A percentile compares a stretch with the other conserved stretches of the same genome.
These are phyloP conservation scores for Aethina tumida DNA, from an alignment of 1,140 invertebrate genomes.

Conservation along the genomic window DNA sequence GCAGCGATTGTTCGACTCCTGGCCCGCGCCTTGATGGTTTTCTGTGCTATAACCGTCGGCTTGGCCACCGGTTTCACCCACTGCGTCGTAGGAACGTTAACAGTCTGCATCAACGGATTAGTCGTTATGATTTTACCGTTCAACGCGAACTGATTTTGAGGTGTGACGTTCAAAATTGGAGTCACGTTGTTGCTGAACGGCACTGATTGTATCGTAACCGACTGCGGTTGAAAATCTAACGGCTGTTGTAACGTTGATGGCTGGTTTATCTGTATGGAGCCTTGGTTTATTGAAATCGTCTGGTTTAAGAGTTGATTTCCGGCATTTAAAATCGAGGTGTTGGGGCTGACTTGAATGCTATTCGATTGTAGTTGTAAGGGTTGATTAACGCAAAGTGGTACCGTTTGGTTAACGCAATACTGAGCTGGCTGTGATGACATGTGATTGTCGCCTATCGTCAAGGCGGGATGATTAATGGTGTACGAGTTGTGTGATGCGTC, in stretches of 20 bases:
- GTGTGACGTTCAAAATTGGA: constrained; percentile 21
- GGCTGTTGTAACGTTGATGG: constrained; percentile 11
- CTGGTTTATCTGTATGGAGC: too few relatives aligned
- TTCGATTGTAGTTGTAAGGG: constrained; percentile 15
- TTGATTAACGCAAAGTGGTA: constrained; percentile 22
- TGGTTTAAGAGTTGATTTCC: constrained; percentile 8
- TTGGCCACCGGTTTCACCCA: constrained; percentile 22
- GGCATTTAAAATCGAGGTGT: constrained; percentile 8
- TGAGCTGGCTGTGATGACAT: constrained; percentile 11
- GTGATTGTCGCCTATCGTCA: constrained; percentile 10
- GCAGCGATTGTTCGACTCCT: constrained; percentile 21
- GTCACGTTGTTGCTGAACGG: constrained; percentile 18
- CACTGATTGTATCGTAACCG: constrained; percentile 27
- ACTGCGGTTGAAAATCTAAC: constrained; percentile 23
- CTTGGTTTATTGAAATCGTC: constrained; percentile 16
- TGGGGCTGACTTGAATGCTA: constrained; percentile 12
- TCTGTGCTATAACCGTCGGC: constrained; percentile 17
- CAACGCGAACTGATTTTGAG: constrained; percentile 22
- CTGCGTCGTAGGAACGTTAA: constrained; percentile 21
- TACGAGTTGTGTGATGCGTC: constrained; percentile 10
- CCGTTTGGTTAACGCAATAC: constrained; percentile 23
- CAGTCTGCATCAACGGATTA: constrained; percentile 18
- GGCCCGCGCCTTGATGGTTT: constrained; percentile 16
- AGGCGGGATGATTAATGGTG: constrained; percentile 11
- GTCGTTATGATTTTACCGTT: constrained; percentile 23